Evolutionary conservation across 2,113 vertebrate genomes (phyloP), one percentile per base, ranked within the genome.

Genomic region (Miniopterus natalensis): DNA sequence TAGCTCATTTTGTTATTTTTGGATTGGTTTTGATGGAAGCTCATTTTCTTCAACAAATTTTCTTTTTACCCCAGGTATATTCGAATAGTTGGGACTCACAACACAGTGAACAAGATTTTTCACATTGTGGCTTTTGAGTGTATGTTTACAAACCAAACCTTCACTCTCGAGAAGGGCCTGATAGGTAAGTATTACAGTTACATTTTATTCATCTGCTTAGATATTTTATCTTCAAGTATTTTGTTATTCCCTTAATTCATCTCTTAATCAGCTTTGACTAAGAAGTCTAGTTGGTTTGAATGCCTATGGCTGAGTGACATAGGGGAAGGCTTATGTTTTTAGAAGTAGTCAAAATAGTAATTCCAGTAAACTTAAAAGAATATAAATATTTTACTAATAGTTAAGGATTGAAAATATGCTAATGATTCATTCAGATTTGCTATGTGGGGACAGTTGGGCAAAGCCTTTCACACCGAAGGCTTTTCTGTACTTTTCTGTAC

Each of bases 31-130:
- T n/a, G 6, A 59, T 49, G 23, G 66, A 86, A 87, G 57, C 3
- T 96, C 40, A 5, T 89, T 49, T 12, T 95, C 11, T 59, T 93
- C 94, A 97, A 95, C 42, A 93, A 29, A 31, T 96, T 81, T 65
- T 96, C 36, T 94, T 78, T 96, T 95, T 96, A 71, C 81, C 47
- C 0, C 96, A 99, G 99, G 98, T 99, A 99, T 86, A 99, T 99
- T 96, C 99, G 99, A 97, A 99, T 99, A 57, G 99, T 99, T 91
- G 99, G 99, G 63, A 99, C 99, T 15, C 99, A 99, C 97, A 99
- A 99, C 98, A 99, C 99, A 0, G 99, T 99, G 96, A 99, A 99
- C 98, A 99, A 99, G 98, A 99, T 99, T 95, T 99, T 99, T 98
- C 99, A 99, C 96, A 99, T 99, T 40, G 99, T 99, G 97, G 99